Evolutionary conservation across 2,797 vertebrate genomes (phyloP).

Genomic region (Cercopithecus mitis): DNA sequence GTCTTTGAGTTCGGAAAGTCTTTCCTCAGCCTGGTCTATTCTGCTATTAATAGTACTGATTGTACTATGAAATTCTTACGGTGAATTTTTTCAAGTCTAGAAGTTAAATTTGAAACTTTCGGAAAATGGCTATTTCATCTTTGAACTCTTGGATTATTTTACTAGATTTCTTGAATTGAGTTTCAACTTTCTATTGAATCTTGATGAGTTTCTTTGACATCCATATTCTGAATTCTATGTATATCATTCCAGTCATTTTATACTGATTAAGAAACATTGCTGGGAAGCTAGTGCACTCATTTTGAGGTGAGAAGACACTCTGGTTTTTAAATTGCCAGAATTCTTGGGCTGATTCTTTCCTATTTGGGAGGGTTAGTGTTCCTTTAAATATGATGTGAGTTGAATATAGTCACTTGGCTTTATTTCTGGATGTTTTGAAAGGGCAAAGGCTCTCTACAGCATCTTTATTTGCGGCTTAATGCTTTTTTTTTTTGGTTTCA

Average conservation of each 20-base stretch:
- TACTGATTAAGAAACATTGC: background rate
- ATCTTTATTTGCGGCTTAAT: background rate
- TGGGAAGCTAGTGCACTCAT: background rate
- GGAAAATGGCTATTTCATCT: background rate
- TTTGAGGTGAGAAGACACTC: background rate
- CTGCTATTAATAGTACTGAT: background rate
- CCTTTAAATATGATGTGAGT: background rate
- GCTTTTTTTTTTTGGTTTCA: background rate
- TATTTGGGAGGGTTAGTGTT: background rate
- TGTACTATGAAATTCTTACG: background rate
- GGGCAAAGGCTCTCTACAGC: background rate
- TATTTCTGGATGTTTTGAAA: background rate
- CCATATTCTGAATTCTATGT: background rate
- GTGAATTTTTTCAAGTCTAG: background rate
- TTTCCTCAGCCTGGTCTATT: background rate
- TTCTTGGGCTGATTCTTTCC: background rate
- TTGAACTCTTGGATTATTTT: background rate
- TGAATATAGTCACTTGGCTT: background rate
- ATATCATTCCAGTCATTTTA: background rate
- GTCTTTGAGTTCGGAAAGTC: background rate
- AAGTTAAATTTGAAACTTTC: background rate
- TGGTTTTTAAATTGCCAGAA: background rate
- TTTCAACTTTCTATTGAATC: background rate
- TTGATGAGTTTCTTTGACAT: background rate
- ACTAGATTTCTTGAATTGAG: background rate